These are phyloP conservation scores for Amazona guildingii DNA, from an alignment of 2,113 vertebrate species.

Conservation along the genomic window DNA sequence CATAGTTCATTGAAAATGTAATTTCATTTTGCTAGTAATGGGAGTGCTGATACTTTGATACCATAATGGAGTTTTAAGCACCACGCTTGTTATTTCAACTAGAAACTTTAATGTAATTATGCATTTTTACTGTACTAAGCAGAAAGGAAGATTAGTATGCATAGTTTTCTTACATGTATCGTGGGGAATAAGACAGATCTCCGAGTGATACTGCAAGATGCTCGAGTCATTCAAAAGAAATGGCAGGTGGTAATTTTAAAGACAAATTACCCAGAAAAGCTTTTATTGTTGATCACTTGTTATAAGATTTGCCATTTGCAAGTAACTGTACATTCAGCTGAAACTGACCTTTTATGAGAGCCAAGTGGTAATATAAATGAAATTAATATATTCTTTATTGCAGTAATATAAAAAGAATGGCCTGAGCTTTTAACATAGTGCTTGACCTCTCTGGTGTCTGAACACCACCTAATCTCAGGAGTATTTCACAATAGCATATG, in stretches of 20 bases:
- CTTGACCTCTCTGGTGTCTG: slow-evolving; percentile 65
- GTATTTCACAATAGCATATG: slow-evolving; percentile 37
- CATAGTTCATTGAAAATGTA: slow-evolving; percentile 48
- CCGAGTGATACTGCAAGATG: slow-evolving; percentile 28
- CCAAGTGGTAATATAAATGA: slow-evolving; percentile 70
- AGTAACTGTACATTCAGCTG: slow-evolving; percentile 69
- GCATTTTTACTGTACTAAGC: slow-evolving; percentile 60
- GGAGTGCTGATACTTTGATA: slow-evolving; percentile 50
- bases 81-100: slow-evolving; percentile 51
- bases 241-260: slow-evolving; percentile 60
- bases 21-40: slow-evolving; percentile 54
- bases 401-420: slow-evolving; percentile 72
- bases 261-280: slow-evolving; percentile 65
- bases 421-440: slow-evolving; percentile 66
- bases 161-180: slow-evolving; percentile 14
- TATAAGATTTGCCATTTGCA: slow-evolving; percentile 70
- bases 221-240: slow-evolving; percentile 53
- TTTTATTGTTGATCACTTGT: slow-evolving; percentile 73
- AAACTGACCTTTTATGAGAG: slow-evolving; percentile 76
- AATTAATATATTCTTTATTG: slow-evolving; percentile 76
- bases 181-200: not conserved
- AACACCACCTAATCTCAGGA: slow-evolving; percentile 58
- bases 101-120: slow-evolving; percentile 59
- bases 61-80: slow-evolving; percentile 56
- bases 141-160: slow-evolving; percentile 23